Evolutionary conservation across 2,113 vertebrate species (phyloP).

Genomic region (Stegastes partitus): DNA sequence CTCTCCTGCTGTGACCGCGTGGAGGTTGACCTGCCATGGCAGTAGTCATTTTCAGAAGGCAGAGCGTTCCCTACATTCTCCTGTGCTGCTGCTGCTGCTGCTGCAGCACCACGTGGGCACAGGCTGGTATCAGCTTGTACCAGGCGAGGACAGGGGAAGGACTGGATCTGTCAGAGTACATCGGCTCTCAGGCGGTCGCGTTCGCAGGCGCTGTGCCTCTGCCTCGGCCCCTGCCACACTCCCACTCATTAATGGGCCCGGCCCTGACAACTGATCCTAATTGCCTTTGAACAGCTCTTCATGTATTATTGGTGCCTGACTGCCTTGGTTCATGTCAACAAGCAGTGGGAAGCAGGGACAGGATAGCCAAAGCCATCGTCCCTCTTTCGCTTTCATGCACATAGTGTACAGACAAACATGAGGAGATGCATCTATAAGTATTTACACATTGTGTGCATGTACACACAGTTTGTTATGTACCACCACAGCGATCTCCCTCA

Average conservation of each 20-base stretch:
- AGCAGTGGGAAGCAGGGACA: slow-evolving; percentile 84
- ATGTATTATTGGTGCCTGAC: slow-evolving; percentile 99
- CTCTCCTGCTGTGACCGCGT: slow-evolving; percentile 80
- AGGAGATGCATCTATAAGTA: background rate
- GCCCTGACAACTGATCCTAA: slow-evolving; percentile 98
- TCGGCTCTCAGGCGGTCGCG: slow-evolving; percentile 82
- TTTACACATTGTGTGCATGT: slow-evolving; percentile 4
- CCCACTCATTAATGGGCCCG: slow-evolving; percentile 95
- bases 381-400: slow-evolving; percentile 48
- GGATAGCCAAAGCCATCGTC: slow-evolving; percentile 77
- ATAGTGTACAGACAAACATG: slow-evolving; percentile 20
- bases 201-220: slow-evolving; percentile 83
- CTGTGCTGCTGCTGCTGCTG: slow-evolving; percentile 80
- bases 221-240: slow-evolving; percentile 90
- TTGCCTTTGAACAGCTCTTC: slow-evolving; percentile 97
- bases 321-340: slow-evolving; percentile 94
- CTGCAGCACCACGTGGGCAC: slow-evolving; percentile 89
- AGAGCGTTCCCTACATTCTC: slow-evolving; percentile 88
- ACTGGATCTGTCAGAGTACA: slow-evolving; percentile 97
- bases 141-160: slow-evolving; percentile 94
- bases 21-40: slow-evolving; percentile 86
- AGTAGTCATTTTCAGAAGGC: slow-evolving; percentile 90
- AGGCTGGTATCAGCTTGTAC: slow-evolving; percentile 94
- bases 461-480: slow-evolving; percentile 21
- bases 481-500: background rate